Evolutionary conservation across 2,113 vertebrate genomes (phyloP).

Genomic region (Odontesthes bonariensis): DNA sequence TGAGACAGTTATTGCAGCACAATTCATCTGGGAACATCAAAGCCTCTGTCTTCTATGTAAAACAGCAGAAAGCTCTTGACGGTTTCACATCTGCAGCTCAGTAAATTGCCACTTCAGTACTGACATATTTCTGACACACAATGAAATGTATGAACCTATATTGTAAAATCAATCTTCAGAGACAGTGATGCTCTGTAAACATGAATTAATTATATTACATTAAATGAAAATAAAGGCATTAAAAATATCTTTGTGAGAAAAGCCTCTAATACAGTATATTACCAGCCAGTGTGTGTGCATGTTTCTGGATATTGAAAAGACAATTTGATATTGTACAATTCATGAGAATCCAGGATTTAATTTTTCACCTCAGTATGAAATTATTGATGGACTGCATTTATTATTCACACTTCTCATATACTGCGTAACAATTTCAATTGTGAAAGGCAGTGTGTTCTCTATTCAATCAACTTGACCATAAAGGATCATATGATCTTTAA

Average conservation of each 20-base stretch:
- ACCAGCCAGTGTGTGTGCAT: slow-evolving; percentile 24
- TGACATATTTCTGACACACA: slow-evolving; percentile 53
- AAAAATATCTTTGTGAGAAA: slow-evolving; percentile 18
- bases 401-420: slow-evolving; percentile 19
- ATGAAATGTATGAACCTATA: slow-evolving; percentile 52
- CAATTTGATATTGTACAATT: slow-evolving; percentile 17
- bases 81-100: slow-evolving; percentile 48
- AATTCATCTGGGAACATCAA: slow-evolving; percentile 67
- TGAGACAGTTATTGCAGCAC: slow-evolving; percentile 51
- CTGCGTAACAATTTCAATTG: slow-evolving; percentile 28
- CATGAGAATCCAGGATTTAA: slow-evolving; percentile 14
- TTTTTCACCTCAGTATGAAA: slow-evolving; percentile 25
- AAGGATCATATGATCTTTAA: slow-evolving; percentile 10
- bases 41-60: slow-evolving; percentile 63
- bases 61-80: slow-evolving; percentile 63
- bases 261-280: slow-evolving; percentile 5
- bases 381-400: slow-evolving; percentile 28
- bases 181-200: slow-evolving; percentile 27
- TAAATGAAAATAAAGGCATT: slow-evolving; percentile 46
- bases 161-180: slow-evolving; percentile 60
- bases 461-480: slow-evolving; percentile 4
- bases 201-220: slow-evolving; percentile 45
- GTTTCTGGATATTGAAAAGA: slow-evolving; percentile 14
- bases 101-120: slow-evolving; percentile 67
- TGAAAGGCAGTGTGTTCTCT: neutral